Evolutionary conservation across 2,113 vertebrate genomes (phyloP).

Genomic region (Melierax canorus): DNA sequence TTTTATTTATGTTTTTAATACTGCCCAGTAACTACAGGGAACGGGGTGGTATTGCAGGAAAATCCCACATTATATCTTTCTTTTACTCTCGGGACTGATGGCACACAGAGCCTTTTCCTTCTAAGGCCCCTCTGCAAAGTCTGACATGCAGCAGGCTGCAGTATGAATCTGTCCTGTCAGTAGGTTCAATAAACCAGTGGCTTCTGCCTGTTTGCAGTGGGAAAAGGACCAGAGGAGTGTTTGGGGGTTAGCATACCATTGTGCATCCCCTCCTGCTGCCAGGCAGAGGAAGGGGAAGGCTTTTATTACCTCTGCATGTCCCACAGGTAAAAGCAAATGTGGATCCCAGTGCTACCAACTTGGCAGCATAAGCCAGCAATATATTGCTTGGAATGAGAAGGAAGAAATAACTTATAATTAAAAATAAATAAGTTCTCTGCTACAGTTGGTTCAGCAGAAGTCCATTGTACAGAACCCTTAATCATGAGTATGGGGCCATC

Average conservation of each 20-base stretch:
- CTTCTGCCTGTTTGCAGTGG: not conserved
- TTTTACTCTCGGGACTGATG: not conserved
- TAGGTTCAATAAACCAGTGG: rapidly evolving
- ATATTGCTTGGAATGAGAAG: not conserved
- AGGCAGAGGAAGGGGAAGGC: not conserved
- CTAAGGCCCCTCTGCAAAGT: not conserved
- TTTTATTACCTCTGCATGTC: not conserved
- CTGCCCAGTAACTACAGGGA: not conserved
- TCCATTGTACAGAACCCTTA: not conserved
- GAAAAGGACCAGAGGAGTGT: not conserved
- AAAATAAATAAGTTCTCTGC: not conserved
- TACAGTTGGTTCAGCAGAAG: not conserved
- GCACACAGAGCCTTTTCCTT: not conserved
- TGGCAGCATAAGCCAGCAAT: not conserved
- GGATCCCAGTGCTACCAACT: not conserved
- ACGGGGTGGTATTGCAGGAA: not conserved
- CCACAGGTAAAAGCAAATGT: not conserved
- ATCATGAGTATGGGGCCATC: not conserved
- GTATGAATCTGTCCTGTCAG: not conserved
- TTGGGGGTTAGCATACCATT: not conserved
- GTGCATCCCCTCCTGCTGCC: not conserved
- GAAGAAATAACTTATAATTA: not conserved
- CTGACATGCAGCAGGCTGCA: not conserved
- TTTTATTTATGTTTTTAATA: not conserved
- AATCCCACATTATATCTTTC: not conserved